Evolutionary conservation across 2,113 vertebrate species (phyloP).

Genomic region (Strix uralensis): DNA sequence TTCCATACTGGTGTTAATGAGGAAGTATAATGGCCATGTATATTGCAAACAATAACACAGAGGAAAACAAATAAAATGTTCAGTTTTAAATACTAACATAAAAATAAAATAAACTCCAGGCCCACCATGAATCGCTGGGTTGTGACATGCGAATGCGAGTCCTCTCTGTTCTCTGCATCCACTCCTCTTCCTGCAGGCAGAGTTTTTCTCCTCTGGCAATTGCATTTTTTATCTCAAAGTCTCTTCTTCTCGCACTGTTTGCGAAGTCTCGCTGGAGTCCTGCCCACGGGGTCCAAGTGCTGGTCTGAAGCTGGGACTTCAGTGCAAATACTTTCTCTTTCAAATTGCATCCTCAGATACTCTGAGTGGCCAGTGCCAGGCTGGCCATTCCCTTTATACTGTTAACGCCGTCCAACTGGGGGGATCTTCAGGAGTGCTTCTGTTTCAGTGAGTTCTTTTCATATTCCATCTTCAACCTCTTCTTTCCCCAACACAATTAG

Average conservation of each 20-base stretch:
- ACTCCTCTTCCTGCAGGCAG: conserved; percentile 26
- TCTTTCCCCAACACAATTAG: conserved; percentile 54
- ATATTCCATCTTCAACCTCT: background rate
- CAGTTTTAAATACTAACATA: conserved; percentile 72
- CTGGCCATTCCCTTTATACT: conserved; percentile 35
- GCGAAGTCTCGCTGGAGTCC: conserved; percentile 12
- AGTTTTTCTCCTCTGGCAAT: conserved; percentile 26
- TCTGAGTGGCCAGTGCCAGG: conserved; percentile 41
- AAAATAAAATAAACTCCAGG: conserved; percentile 71
- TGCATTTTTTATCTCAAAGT: conserved; percentile 46
- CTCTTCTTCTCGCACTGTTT: conserved; percentile 14
- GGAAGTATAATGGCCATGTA: conserved; percentile 36
- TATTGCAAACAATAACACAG: conserved; percentile 57
- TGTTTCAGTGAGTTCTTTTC: conserved; percentile 51
- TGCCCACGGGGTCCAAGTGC: conserved; percentile 36
- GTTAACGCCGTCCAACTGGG: background rate
- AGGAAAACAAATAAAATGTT: conserved; percentile 53
- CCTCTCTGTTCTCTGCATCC: background rate
- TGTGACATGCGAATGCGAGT: conserved; percentile 46
- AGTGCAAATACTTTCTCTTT: conserved; percentile 63
- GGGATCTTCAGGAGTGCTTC: conserved; percentile 56
- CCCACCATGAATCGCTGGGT: conserved; percentile 50
- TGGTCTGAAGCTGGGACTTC: conserved; percentile 67
- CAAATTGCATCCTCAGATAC: conserved; percentile 38
- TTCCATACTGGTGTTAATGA: conserved; percentile 60